Evolutionary conservation across 2,797 vertebrate genomes (phyloP).

Genomic region (Hylomyscus alleni): DNA sequence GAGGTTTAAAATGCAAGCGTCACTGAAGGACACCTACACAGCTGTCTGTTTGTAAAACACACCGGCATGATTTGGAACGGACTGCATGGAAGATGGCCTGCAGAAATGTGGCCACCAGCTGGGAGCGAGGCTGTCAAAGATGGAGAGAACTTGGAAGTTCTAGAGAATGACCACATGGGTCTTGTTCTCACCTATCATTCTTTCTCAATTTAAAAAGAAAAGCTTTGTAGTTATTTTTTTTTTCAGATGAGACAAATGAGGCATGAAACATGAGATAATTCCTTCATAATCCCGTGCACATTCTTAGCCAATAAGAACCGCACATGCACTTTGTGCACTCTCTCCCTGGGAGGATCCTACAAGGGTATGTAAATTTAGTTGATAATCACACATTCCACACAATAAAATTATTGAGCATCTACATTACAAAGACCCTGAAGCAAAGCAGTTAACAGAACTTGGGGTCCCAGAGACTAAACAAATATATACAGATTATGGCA

Average conservation of each 20-base stretch:
- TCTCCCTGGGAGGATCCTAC: background rate
- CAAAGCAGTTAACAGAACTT: background rate
- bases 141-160: slow-evolving; percentile 21
- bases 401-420: slow-evolving; percentile 43
- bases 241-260: background rate
- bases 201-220: slow-evolving; percentile 39
- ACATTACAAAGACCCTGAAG: background rate
- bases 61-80: background rate
- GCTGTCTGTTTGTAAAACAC: slow-evolving; percentile 16
- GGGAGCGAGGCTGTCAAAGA: background rate
- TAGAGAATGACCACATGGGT: background rate
- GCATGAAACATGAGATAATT: background rate
- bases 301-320: background rate
- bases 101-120: background rate
- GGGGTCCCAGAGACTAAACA: background rate
- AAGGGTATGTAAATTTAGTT: background rate
- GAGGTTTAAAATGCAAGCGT: slow-evolving; percentile 19
- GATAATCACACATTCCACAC: background rate
- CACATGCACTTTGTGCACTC: background rate
- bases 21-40: background rate
- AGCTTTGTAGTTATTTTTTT: background rate
- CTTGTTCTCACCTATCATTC: background rate
- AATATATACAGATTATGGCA: background rate
- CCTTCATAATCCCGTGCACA: background rate
- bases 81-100: background rate